A percentile compares a stretch with the other conserved stretches of the same genome.
Conservation (phyloP, 2,888 invertebrate genomes). For the Rhodophaea formosa region DNA sequence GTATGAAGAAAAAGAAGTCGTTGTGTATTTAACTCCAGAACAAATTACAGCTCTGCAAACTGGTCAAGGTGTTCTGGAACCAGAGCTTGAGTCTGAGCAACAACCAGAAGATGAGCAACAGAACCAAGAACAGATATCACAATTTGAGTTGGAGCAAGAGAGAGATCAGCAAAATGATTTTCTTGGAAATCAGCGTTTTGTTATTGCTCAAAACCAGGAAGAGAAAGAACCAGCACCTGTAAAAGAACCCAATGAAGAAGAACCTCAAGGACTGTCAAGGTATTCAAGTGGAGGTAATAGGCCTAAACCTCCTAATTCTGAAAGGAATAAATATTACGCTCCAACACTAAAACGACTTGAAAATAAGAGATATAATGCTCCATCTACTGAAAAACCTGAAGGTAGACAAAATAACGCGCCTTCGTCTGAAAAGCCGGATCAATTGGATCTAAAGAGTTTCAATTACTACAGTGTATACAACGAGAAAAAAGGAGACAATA, state of each 20-base stretch:
- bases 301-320: neutral
- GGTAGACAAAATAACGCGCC: neutral
- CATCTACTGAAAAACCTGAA: neutral
- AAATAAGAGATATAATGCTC: neutral
- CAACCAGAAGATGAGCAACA: constrained; percentile 29
- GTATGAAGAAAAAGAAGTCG: constrained; percentile 44
- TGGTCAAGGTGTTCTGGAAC: constrained; percentile 34
- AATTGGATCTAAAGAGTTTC: constrained; percentile 20
- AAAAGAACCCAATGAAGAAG: constrained; percentile 22
- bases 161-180: neutral
- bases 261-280: constrained; percentile 13
- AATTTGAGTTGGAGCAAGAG: neutral
- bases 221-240: constrained; percentile 15
- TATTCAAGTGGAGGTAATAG: neutral
- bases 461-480: constrained; percentile 24
- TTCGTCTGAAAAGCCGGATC: neutral
- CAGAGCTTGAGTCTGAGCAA: constrained; percentile 26
- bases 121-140: constrained; percentile 18
- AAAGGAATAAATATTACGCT: neutral
- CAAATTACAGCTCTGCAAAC: constrained; percentile 57
- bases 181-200: neutral
- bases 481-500: constrained; percentile 19
- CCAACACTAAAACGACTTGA: neutral
- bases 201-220: constrained; percentile 7
- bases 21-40: constrained; percentile 59